Evolutionary conservation across 2,888 invertebrate genomes (phyloP), one percentile per base, ranked within the genome.

Genomic region (Trissoscelio sp.): DNA sequence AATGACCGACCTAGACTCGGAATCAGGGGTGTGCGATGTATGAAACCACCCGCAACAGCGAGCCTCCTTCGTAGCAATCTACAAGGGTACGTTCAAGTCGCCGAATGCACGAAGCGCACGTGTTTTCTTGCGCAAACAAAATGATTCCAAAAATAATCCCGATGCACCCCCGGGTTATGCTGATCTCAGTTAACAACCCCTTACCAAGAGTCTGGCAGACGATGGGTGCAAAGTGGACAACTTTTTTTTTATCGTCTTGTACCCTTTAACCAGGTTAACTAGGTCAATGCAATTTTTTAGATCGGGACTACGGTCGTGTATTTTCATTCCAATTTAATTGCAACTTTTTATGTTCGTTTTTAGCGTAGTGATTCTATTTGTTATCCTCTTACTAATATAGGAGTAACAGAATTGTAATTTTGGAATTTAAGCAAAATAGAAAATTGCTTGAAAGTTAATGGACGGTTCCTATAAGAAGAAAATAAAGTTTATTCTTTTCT

Each of bases 1-100:
- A 91, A 91, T 87, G 91, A 91, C 91, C 91, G 91, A 91, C 91
- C 91, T 91, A 91, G 91, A 91, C 91, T 91, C 90, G 87, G 84
- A 89, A 88, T 91, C 90, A 91, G 90, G 91, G 91, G 90, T 91
- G 90, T 89, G 91, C 90, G 88, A 87, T 87, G 87, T 88, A 88
- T 87, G 87, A 88, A 88, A 86, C 87, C 86, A 86, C 84, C 87
- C 86, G 85, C 88, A 86, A 87, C 85, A 86, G 86, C 87, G 84
- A 86, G 87, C 88, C 88, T 88, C 86, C 87, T 86, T 87, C 86
- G 87, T n/a, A n/a, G 87, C 87, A 83, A 86, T 88, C 87, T 83
- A 85, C 88, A 88, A 88, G 89, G 89, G 89, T 88, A 89, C 88
- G 86, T 84, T 88, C 85, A 82, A 86, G 86, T 87, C 85, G 87